Conservation (phyloP, 2,888 invertebrate genomes). For the Netelia fuscicornis region DNA sequence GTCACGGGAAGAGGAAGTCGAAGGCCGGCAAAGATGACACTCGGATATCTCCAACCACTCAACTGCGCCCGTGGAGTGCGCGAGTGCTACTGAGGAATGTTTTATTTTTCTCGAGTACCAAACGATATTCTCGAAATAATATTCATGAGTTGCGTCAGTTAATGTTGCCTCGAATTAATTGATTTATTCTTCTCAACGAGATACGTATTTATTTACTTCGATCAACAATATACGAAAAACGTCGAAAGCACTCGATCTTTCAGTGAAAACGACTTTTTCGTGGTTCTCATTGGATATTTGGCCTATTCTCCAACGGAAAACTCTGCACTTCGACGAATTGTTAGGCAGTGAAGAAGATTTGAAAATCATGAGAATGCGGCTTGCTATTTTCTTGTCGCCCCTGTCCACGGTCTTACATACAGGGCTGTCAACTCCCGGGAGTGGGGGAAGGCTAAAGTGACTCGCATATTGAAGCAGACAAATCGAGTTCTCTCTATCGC, state of each 20-base stretch:
- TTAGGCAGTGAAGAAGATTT: neutral
- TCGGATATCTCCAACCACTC: slow-evolving; percentile 65
- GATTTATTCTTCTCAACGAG: neutral
- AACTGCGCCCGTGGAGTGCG: slow-evolving; percentile 64
- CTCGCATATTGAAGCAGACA: too few species aligned
- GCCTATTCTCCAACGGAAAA: neutral
- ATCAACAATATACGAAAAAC: slow-evolving; percentile 61
- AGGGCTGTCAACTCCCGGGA: too few species aligned
- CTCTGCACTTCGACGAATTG: slow-evolving; percentile 5
- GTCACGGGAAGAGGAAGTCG: slow-evolving; percentile 84
- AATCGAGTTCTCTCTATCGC: too few species aligned
- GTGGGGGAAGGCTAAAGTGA: too few species aligned
- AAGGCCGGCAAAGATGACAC: slow-evolving; percentile 81
- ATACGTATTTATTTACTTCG: slow-evolving; percentile 63
- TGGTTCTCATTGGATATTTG: slow-evolving; percentile 31
- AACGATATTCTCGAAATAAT: slow-evolving; percentile 8
- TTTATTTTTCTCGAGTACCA: neutral
- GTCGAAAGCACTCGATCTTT: slow-evolving; percentile 27
- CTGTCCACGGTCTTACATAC: too few species aligned
- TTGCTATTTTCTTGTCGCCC: neutral
- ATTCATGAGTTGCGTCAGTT: neutral
- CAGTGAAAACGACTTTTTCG: slow-evolving; percentile 1
- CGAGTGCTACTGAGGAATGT: slow-evolving; percentile 40
- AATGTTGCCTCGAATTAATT: slow-evolving; percentile 18
- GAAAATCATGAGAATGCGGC: neutral